Conservation (phyloP, 2,113 vertebrate genomes). For the Spizaetus ornatus region DNA sequence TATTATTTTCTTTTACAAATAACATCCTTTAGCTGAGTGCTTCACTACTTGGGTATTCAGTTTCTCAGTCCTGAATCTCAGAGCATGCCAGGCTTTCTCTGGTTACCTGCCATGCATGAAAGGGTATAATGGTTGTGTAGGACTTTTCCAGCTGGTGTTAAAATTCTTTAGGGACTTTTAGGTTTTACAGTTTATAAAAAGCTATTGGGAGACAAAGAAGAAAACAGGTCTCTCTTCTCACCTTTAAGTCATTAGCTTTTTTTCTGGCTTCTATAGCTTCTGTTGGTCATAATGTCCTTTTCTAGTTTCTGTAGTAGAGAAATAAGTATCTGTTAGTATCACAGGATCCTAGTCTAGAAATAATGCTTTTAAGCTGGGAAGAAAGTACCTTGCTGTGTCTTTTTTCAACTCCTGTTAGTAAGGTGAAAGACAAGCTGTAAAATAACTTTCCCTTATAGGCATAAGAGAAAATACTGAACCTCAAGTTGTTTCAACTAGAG, state of each 20-base stretch:
- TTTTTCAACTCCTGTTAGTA: not conserved
- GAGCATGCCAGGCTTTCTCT: not conserved
- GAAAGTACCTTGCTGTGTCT: not conserved
- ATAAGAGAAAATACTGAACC: not conserved
- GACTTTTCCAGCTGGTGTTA: not conserved
- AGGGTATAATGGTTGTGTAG: fast-evolving
- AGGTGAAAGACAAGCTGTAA: not conserved
- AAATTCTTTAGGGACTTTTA: not conserved
- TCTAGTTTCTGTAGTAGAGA: not conserved
- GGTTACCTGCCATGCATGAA: fast-evolving
- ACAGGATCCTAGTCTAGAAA: not conserved
- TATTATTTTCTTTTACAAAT: not conserved
- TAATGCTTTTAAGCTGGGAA: not conserved
- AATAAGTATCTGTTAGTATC: not conserved
- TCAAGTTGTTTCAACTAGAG: not conserved
- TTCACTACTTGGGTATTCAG: fast-evolving
- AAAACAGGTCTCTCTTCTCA: not conserved
- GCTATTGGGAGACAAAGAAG: not conserved
- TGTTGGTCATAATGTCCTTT: not conserved
- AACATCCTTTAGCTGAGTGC: not conserved
- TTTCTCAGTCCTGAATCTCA: not conserved
- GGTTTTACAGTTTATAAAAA: not conserved
- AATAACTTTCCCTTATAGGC: not conserved
- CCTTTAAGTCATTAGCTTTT: not conserved
- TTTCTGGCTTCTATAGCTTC: not conserved